Percentiles rank a stretch among this genome's conserved stretches.
These are phyloP conservation scores for Pammene fasciana DNA, from an alignment of 2,888 invertebrate genomes.

Conservation along the genomic window DNA sequence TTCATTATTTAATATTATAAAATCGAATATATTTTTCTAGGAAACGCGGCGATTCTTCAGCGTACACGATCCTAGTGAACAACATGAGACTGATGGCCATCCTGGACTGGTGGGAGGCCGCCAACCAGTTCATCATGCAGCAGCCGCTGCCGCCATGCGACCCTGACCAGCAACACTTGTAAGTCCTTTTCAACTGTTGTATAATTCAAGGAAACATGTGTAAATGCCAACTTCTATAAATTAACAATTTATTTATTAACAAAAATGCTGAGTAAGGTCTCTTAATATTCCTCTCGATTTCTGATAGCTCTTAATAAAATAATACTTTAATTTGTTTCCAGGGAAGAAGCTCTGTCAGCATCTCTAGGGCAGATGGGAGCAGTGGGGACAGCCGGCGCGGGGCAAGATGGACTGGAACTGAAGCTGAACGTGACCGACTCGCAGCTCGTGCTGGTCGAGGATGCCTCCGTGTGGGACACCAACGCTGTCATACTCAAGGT, in stretches of 20 bases:
- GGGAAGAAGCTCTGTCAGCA: constrained; percentile 52
- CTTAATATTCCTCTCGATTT: no score
- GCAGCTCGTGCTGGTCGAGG: constrained; percentile 96
- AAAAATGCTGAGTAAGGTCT: no score
- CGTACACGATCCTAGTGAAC: constrained; percentile 95
- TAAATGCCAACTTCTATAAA: no score
- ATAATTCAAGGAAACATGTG: no score
- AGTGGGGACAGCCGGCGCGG: constrained; percentile 44
- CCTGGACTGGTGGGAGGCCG: constrained; percentile 95
- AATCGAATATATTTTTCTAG: constrained; percentile 58
- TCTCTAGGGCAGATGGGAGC: constrained; percentile 29
- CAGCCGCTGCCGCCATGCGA: constrained; percentile 68
- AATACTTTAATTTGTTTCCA: constrained; percentile 28
- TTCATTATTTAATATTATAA: no score
- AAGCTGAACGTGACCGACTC: constrained; percentile 98
- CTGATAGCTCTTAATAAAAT: no score
- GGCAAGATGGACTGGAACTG: constrained; percentile 85
- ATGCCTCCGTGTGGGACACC: constrained; percentile 93
- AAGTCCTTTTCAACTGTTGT: no score
- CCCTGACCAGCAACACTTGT: constrained; percentile 62
- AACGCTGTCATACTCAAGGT: constrained; percentile 96
- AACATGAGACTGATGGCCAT: constrained; percentile 97
- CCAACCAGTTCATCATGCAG: constrained; percentile 90
- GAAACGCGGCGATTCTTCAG: constrained; percentile 85
- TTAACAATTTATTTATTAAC: no score